A percentile compares a stretch with the other conserved stretches of the same genome.
phyloP scores from a whole-genome alignment of 2,797 vertebrate genomes.

The Lepus oiostolus region DNA sequence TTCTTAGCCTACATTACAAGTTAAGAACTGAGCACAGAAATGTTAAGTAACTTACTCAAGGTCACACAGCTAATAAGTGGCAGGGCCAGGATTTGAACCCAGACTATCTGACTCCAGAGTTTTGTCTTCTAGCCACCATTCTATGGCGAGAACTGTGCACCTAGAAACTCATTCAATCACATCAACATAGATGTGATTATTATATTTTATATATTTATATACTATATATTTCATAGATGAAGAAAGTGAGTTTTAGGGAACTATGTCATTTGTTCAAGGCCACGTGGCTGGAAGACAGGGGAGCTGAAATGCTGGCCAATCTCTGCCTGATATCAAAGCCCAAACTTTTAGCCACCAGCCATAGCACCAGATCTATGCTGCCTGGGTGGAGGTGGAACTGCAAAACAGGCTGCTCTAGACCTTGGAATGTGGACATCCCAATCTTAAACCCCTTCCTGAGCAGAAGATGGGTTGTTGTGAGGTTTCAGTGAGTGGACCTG shows the following conservation, averaged over 20 bases:
- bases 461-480: background rate
- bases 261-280: background rate
- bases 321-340: background rate
- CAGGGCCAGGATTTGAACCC: slow-evolving; percentile 14
- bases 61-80: background rate
- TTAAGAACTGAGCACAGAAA: background rate
- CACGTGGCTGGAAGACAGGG: background rate
- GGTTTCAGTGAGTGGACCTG: background rate
- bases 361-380: background rate
- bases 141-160: background rate
- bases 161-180: background rate
- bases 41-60: background rate
- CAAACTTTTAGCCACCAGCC: background rate
- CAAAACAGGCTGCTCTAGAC: background rate
- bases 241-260: background rate
- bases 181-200: background rate
- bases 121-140: background rate
- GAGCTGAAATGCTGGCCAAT: background rate
- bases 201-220: background rate
- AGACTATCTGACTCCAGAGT: background rate
- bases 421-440: background rate
- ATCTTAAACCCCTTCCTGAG: background rate
- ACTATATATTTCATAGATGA: background rate
- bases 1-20: background rate
- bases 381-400: background rate